phyloP scores from a whole-genome alignment of 2,888 invertebrate species.

The Tetrapedia diversipes region DNA sequence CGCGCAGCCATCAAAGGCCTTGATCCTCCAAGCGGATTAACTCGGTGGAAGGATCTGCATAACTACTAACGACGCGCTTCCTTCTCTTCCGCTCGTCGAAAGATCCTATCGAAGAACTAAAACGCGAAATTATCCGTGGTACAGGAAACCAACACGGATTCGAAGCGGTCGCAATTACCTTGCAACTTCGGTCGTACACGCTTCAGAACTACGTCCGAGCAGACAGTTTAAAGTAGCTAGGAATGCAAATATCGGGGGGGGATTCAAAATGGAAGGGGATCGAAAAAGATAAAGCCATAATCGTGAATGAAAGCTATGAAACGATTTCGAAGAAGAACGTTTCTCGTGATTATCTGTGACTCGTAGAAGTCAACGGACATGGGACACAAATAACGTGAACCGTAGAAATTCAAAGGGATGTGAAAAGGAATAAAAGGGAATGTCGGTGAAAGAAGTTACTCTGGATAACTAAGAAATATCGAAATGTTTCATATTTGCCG shows the following conservation, averaged over 20 bases:
- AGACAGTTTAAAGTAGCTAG: not conserved
- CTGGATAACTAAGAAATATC: not conserved
- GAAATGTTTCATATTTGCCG: too few relatives aligned
- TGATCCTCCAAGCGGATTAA: conserved; percentile 48
- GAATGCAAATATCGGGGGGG: not conserved
- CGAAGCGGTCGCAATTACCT: conserved; percentile 4
- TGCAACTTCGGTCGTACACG: not conserved
- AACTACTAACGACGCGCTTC: conserved; percentile 29
- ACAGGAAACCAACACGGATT: not conserved
- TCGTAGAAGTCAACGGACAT: not conserved
- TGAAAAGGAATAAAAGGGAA: not conserved
- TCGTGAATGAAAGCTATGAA: conserved; percentile 1
- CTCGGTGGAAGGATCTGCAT: conserved; percentile 1
- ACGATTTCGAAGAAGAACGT: not conserved
- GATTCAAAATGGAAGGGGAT: not conserved
- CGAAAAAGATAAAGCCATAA: not conserved
- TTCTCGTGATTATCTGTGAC: not conserved
- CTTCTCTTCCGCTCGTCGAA: not conserved
- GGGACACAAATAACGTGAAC: not conserved
- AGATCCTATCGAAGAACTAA: not conserved
- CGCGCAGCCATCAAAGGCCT: conserved; percentile 36
- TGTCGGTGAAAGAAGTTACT: too few relatives aligned
- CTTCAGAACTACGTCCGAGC: not conserved
- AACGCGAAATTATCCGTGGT: not conserved
- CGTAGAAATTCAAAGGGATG: not conserved